Base-by-base conservation (phyloP, 2,113 vertebrate genomes). In the Bothrops jararaca region DNA sequence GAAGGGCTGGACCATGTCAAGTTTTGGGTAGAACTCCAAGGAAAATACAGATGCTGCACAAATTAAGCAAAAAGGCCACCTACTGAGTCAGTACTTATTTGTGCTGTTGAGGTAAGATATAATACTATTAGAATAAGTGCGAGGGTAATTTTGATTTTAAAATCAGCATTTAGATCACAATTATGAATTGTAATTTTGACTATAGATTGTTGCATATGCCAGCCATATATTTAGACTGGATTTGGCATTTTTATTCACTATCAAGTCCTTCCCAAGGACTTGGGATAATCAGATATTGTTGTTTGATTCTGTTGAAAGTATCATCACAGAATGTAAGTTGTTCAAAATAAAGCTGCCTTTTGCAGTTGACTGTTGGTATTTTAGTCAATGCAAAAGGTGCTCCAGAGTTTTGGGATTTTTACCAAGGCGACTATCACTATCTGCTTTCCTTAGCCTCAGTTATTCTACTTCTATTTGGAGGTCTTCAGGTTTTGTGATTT, bases 41-140 rank as follows among this genome's bases (percentile, higher is more conserved):
- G 95, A 96, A 96, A 96, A 96, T 91, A 94, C 97, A 96, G 96
- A 97, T 96, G 96, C 94, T 96, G 92, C 88, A 96, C 94, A 93
- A 96, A 96, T 92, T 95, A 95, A 96, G 86, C 53, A 94, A 95
- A 96, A 88, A 88, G 92, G 96, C 96, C 97, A 97, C 96, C 96
- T 96, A 97, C 96, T 86, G 94, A 95, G 96, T 89, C 90, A 95
- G 94, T 91, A 86, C 54, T 95, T n/a, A 90, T 95, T 95, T 97
- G 93, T 96, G 15, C 91, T 92, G 95, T 60, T 93, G 92, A 58
- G 91, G 24, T 94, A 92, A 94, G 69, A 95, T 74, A 24, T 34
- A 87, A 74, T 58, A 93, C 29, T 53, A 5, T 94, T 95, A 93
- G 48, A 86, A 93, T 90, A 48, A 85, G 86, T 57, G 74, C 88